Base-by-base conservation (phyloP, 2,797 vertebrate genomes). In the Rhynchotus rufescens region DNA sequence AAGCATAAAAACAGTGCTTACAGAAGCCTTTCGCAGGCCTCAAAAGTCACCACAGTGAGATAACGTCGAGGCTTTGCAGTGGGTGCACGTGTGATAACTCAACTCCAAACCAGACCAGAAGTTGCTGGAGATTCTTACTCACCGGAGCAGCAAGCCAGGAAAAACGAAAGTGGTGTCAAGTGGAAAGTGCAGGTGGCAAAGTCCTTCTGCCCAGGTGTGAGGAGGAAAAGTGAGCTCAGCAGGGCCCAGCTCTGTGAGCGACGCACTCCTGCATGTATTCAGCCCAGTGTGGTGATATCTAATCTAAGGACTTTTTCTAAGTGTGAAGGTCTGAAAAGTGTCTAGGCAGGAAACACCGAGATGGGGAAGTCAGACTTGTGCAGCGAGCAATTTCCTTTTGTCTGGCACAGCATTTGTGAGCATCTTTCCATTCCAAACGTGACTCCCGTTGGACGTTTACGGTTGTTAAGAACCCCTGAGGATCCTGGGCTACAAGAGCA, bases 41-140 rank as follows among this genome's bases (percentile, higher is more conserved):
- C 0, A 2, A 82, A 71, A 56, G 54, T 16, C 69, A 60, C 26
- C 3, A 5, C 25, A 74, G 73, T 52, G 71, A 61, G 0, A 2
- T 10, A 47, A 32, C 1, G 1, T 25, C 74, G 72, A 56, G 17
- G 17, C 45, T 45, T 67, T 25, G 19, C 2, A 34, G 34, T 45
- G 65, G 38, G 2, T 8, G 51, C 5, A n/a, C 7, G 3, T 0
- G 0, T 1, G 1, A 38, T 0, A 47, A 54, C 54, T 44, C 54
- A 77, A 28, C 65, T 54, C 60, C 0, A 0, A 10, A 2, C 61
- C 22, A 11, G 67, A 16, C 0, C 3, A 72, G 49, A 8, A 74
- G 54, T 45, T 80, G 81, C 66, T 28, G 38, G 44, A 22, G 5
- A 56, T 51, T 62, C 47, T 32, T 47, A 21, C 56, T 2, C 19